Evolutionary conservation across 2,797 vertebrate genomes (phyloP).

Genomic region (Esox masquinongy): DNA sequence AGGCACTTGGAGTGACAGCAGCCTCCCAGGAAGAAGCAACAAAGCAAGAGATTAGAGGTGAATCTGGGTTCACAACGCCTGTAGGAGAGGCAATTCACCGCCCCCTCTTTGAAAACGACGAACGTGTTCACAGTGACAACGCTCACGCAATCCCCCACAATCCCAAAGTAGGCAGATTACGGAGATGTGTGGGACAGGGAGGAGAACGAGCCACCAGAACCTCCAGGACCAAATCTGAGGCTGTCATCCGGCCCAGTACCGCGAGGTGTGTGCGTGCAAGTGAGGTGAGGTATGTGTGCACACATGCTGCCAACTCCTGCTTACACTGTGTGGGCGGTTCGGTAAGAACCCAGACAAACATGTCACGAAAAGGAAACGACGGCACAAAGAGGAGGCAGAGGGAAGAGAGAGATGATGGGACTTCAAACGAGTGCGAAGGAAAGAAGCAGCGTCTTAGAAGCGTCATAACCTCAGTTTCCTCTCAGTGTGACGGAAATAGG

Average conservation of each 20-base stretch:
- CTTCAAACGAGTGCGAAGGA: slow-evolving; percentile 60
- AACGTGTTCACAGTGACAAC: slow-evolving; percentile 63
- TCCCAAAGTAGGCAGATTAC: slow-evolving; percentile 74
- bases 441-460: slow-evolving; percentile 68
- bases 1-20: slow-evolving; percentile 55
- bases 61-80: slow-evolving; percentile 38
- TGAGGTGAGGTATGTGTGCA: slow-evolving; percentile 63
- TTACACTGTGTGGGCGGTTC: slow-evolving; percentile 49
- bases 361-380: slow-evolving; percentile 64
- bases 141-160: slow-evolving; percentile 70
- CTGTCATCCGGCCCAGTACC: slow-evolving; percentile 65
- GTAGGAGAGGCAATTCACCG: slow-evolving; percentile 26
- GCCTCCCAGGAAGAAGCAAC: slow-evolving; percentile 13
- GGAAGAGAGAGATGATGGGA: slow-evolving; percentile 49
- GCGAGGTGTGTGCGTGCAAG: slow-evolving; percentile 65
- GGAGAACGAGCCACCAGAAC: slow-evolving; percentile 73
- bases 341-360: slow-evolving; percentile 36
- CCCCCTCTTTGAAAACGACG: slow-evolving; percentile 61
- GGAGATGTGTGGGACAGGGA: slow-evolving; percentile 79
- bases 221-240: slow-evolving; percentile 77
- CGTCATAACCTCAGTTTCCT: slow-evolving; percentile 72
- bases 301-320: slow-evolving; percentile 41
- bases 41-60: slow-evolving; percentile 37
- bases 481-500: slow-evolving; percentile 66
- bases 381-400: slow-evolving; percentile 65